These are phyloP conservation scores for Cassiopea xamachana DNA, from an alignment of 30 jellyfish, hydroid and myxozoan genomes.

Conservation along the genomic window DNA sequence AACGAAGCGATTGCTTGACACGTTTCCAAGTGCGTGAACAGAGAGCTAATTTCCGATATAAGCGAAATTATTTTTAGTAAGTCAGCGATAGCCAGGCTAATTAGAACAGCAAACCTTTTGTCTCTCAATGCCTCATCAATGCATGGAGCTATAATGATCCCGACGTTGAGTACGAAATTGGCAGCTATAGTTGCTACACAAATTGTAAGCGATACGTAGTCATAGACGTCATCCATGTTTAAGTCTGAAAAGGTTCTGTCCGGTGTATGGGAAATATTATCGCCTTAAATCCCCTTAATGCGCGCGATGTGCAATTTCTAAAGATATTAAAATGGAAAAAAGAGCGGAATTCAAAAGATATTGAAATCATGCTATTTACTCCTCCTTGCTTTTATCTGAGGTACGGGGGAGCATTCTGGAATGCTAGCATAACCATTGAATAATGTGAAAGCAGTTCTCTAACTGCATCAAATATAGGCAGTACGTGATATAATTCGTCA, in stretches of 20 bases:
- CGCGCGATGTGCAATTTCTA: background rate
- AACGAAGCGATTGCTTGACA: conserved; percentile 33
- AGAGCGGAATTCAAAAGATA: background rate
- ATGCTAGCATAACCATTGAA: background rate
- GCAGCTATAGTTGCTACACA: conserved; percentile 1
- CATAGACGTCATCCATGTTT: conserved; percentile 9
- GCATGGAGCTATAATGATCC: conserved; percentile 37
- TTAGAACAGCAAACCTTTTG: conserved; percentile 42
- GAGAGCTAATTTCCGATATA: conserved; percentile 5
- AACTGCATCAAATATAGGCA: background rate
- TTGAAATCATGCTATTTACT: background rate
- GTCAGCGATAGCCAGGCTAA: conserved; percentile 67
- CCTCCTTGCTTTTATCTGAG: background rate
- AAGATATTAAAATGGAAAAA: background rate
- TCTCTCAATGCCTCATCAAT: background rate
- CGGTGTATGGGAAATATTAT: background rate
- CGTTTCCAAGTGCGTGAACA: background rate
- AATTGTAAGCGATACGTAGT: conserved; percentile 12
- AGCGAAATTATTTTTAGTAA: conserved; percentile 46
- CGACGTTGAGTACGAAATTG: conserved; percentile 32
- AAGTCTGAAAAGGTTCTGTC: background rate
- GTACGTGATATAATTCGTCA: background rate
- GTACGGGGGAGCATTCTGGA: background rate
- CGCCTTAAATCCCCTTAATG: background rate
- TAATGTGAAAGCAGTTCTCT: background rate